Conservation (phyloP, 1,140 invertebrate genomes). For the Gonatopus flavifemur region DNA sequence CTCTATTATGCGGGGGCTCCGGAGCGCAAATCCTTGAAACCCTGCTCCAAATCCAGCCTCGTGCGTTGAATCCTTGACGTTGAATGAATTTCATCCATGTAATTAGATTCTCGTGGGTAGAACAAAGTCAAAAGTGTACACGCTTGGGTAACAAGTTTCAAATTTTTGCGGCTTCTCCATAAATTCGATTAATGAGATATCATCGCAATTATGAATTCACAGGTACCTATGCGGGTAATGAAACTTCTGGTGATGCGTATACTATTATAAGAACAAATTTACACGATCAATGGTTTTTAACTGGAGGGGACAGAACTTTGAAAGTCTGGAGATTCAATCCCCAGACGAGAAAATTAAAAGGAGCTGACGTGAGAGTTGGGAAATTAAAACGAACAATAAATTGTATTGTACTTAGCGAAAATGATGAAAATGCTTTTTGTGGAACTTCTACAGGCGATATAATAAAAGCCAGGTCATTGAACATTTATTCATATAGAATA, state of each 20-base stretch:
- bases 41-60: too few species aligned
- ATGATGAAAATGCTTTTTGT: slow-evolving; percentile 76
- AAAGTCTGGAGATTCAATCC: slow-evolving; percentile 77
- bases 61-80: too few species aligned
- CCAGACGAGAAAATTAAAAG: slow-evolving; percentile 68
- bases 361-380: slow-evolving; percentile 71
- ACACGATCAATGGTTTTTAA: slow-evolving; percentile 66
- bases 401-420: slow-evolving; percentile 64
- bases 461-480: slow-evolving; percentile 55
- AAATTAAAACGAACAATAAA: slow-evolving; percentile 70
- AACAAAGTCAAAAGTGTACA: too few species aligned
- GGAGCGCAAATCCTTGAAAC: too few species aligned
- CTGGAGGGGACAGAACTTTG: slow-evolving; percentile 72
- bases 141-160: too few species aligned
- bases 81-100: too few species aligned
- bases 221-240: slow-evolving; percentile 63
- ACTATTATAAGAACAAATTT: slow-evolving; percentile 62
- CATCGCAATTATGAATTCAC: too few species aligned
- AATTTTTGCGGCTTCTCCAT: too few species aligned
- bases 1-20: too few species aligned
- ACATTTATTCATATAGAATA: neutral
- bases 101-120: too few species aligned
- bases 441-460: slow-evolving; percentile 82
- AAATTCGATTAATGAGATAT: too few species aligned
- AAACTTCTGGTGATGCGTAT: slow-evolving; percentile 68